Conservation (phyloP, 2,113 vertebrate genomes). For the Ornithorhynchus anatinus region DNA sequence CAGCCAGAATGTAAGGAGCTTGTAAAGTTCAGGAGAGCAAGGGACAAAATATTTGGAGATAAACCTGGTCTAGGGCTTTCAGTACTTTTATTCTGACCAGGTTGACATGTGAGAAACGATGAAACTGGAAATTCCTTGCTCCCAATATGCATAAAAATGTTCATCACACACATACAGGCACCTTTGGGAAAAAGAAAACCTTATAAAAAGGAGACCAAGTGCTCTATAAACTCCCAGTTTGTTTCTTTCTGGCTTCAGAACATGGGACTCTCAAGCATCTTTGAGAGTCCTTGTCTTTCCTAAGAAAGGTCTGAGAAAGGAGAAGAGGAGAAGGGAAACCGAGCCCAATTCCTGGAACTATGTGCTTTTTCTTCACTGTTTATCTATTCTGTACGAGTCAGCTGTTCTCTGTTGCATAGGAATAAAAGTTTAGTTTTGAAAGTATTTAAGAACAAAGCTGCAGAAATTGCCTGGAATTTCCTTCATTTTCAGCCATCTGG, state of each 20-base stretch:
- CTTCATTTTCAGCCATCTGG: conserved; percentile 73
- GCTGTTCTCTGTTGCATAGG: conserved; percentile 63
- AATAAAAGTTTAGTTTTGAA: conserved; percentile 70
- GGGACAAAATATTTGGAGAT: too few relatives aligned
- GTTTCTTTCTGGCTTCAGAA: neutral
- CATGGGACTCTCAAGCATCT: conserved; percentile 12
- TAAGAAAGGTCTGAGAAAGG: conserved; percentile 27
- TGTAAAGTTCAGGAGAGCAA: too few relatives aligned
- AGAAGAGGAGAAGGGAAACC: neutral
- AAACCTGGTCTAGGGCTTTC: too few relatives aligned
- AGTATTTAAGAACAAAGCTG: conserved; percentile 70
- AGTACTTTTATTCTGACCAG: conserved; percentile 10
- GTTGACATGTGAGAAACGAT: conserved; percentile 14
- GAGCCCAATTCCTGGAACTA: conserved; percentile 33
- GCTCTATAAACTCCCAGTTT: neutral
- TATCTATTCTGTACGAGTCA: conserved; percentile 57
- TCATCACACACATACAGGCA: conserved; percentile 7
- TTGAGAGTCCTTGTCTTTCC: neutral
- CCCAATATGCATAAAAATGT: neutral
- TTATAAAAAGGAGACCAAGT: conserved; percentile 23
- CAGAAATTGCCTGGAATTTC: conserved; percentile 72
- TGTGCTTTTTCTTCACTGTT: conserved; percentile 5
- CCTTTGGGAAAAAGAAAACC: neutral
- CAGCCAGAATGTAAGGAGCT: too few relatives aligned
- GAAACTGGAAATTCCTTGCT: conserved; percentile 17